Percentiles rank a stretch among this genome's conserved stretches.
Evolutionary conservation across 2,888 invertebrate genomes (phyloP).

Genomic region (Epirrhoe tristata): DNA sequence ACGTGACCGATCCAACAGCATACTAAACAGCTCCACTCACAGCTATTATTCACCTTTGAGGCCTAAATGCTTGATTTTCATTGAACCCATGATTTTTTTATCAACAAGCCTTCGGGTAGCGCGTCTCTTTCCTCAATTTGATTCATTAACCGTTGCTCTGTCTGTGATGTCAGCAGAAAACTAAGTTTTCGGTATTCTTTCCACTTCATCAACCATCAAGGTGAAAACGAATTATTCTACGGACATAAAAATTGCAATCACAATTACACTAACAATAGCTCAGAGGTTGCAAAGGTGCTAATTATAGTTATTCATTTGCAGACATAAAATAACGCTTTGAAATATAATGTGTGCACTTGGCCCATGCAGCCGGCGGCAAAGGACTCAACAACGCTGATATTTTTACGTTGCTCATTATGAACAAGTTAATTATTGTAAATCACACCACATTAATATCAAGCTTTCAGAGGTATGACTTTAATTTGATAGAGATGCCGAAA

Average conservation of each 20-base stretch:
- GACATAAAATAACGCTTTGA: too few species aligned
- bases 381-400: neutral
- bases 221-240: too few species aligned
- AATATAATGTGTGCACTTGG: neutral
- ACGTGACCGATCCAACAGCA: neutral
- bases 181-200: too few species aligned
- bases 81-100: neutral
- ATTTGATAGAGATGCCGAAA: neutral
- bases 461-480: neutral
- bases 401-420: neutral
- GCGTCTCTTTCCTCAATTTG: too few species aligned
- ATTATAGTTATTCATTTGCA: too few species aligned
- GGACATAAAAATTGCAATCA: too few species aligned
- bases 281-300: too few species aligned
- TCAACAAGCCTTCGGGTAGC: neutral
- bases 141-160: too few species aligned
- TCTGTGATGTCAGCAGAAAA: too few species aligned
- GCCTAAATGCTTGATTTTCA: neutral
- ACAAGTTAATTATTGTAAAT: neutral
- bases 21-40: constrained; percentile 7
- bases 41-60: neutral
- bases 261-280: too few species aligned
- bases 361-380: neutral
- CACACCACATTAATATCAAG: neutral
- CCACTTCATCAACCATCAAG: too few species aligned